Conservation (phyloP, 2,113 vertebrate species). For the Terrapene triunguis region DNA sequence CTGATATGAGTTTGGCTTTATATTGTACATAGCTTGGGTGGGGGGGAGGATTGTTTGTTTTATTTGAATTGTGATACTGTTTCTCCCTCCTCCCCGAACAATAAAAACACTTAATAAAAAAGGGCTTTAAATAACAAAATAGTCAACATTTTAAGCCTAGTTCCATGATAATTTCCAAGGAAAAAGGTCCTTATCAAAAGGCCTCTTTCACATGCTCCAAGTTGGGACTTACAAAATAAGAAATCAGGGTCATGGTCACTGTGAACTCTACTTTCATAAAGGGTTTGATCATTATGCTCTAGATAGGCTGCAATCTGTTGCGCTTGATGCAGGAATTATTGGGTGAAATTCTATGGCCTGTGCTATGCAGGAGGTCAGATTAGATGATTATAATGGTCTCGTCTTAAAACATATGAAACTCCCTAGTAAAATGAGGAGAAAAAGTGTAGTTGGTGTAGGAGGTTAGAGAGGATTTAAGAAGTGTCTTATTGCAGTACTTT, state of each 20-base stretch:
- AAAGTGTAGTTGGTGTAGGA: neutral
- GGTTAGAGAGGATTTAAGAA: neutral
- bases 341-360: neutral
- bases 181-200: neutral
- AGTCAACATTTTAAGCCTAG: neutral
- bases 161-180: neutral
- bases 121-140: neutral
- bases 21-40: neutral
- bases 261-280: neutral
- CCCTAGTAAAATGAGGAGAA: neutral
- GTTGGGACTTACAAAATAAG: neutral
- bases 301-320: neutral
- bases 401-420: neutral
- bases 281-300: neutral
- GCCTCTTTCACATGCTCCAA: neutral
- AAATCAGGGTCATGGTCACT: neutral
- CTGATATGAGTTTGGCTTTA: constrained; percentile 5
- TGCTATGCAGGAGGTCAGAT: neutral
- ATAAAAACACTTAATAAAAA: neutral
- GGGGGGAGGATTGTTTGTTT: neutral
- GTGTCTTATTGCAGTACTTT: neutral
- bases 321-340: neutral
- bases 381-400: neutral
- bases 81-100: neutral
- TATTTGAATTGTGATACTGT: neutral